These are phyloP conservation scores for Eulemur rubriventer DNA, from an alignment of 2,797 vertebrate species.

Conservation along the genomic window DNA sequence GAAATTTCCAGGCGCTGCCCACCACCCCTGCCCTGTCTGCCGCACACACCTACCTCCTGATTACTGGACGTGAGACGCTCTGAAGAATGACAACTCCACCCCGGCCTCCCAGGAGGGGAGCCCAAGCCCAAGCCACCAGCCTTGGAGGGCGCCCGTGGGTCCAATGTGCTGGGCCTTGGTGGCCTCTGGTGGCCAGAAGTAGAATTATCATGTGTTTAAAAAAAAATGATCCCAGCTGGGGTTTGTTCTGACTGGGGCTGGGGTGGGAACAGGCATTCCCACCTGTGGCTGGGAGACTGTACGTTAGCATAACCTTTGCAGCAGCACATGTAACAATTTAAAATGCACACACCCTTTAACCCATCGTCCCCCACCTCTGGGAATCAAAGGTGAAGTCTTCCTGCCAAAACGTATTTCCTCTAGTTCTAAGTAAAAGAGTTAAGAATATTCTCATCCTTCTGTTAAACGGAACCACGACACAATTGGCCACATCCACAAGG, in stretches of 20 bases:
- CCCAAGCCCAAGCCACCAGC: too few relatives aligned
- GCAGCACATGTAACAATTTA: neutral
- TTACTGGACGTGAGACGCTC: neutral
- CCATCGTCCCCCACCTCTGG: neutral
- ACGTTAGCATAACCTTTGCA: neutral
- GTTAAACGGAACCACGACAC: neutral
- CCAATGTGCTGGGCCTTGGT: conserved; percentile 42
- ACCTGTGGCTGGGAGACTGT: fast-evolving
- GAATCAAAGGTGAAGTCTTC: neutral
- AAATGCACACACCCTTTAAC: neutral
- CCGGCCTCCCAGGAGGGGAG: neutral
- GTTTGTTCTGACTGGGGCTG: neutral
- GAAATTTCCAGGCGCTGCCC: neutral
- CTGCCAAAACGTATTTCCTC: neutral
- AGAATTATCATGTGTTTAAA: conserved; percentile 58
- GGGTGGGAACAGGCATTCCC: fast-evolving
- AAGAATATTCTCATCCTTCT: neutral
- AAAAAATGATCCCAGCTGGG: neutral
- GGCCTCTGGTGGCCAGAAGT: conserved; percentile 77
- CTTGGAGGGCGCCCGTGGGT: neutral
- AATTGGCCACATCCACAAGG: neutral
- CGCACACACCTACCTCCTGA: too few relatives aligned
- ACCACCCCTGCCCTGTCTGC: fast-evolving
- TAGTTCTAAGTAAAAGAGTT: neutral
- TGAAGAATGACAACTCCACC: neutral